Conservation (phyloP, 1,140 invertebrate species). For the Plectrocnemia conspersa region DNA sequence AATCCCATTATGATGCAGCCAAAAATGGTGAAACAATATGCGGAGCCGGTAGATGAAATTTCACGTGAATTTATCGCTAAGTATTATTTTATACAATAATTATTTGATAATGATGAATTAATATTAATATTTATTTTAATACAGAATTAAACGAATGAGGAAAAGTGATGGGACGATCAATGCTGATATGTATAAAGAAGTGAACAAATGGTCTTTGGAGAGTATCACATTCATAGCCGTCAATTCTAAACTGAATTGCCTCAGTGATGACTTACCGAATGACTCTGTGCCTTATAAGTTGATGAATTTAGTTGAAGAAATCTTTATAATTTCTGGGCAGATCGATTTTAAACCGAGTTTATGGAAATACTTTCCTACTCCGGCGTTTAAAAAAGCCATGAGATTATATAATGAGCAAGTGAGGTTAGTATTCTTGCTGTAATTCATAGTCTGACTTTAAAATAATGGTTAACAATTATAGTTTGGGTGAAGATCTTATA, state of each 20-base stretch:
- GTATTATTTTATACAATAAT: conserved; percentile 12
- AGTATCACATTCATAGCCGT: conserved; percentile 64
- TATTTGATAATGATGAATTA: too few species aligned
- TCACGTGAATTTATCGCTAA: conserved; percentile 22
- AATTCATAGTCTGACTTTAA: background rate
- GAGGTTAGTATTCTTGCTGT: conserved; percentile 47
- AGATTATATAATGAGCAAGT: conserved; percentile 43
- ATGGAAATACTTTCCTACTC: conserved; percentile 60
- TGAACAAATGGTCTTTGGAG: conserved; percentile 67
- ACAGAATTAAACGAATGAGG: conserved; percentile 52
- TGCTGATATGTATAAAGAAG: conserved; percentile 55
- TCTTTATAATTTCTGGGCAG: conserved; percentile 55
- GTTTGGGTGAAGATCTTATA: conserved; percentile 40
- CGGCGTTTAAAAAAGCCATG: conserved; percentile 53
- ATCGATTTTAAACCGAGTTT: conserved; percentile 59
- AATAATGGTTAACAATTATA: too few species aligned
- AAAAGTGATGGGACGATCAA: conserved; percentile 53
- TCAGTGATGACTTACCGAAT: conserved; percentile 47
- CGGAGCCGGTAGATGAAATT: conserved; percentile 25
- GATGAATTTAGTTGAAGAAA: conserved; percentile 54
- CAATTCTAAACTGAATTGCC: conserved; percentile 60
- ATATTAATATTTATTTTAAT: background rate
- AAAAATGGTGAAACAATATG: conserved; percentile 28
- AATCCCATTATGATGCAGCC: conserved; percentile 34
- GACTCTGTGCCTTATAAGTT: conserved; percentile 55